A percentile compares a stretch with the other conserved stretches of the same genome.
These are phyloP conservation scores for Eugnorisma glareosa DNA, from an alignment of 2,888 invertebrate genomes.

Conservation along the genomic window DNA sequence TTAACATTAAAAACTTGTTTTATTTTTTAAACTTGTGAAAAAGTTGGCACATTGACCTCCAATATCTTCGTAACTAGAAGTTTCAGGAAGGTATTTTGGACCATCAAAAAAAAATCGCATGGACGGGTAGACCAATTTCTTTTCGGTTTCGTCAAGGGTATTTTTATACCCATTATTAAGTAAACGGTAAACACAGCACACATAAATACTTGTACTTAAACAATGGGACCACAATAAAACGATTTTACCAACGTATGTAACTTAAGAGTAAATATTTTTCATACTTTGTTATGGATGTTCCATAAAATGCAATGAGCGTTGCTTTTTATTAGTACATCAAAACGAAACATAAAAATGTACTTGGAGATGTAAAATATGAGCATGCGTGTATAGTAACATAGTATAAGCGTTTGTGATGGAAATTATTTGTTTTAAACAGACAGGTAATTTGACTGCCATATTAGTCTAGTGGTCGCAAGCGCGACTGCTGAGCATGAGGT, in stretches of 20 bases:
- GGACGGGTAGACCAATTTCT: background rate
- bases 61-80: background rate
- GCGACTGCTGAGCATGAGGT: too few relatives aligned
- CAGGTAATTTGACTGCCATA: background rate
- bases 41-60: background rate
- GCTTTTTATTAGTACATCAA: slow-evolving; percentile 34
- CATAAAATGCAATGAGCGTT: slow-evolving; percentile 45
- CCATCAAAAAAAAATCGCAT: too few relatives aligned
- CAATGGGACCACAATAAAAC: background rate
- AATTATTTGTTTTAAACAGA: background rate
- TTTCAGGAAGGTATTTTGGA: background rate
- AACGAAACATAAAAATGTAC: slow-evolving; percentile 22
- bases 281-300: slow-evolving; percentile 18
- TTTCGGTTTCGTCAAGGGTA: background rate
- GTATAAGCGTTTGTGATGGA: background rate
- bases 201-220: background rate
- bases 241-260: slow-evolving; percentile 18
- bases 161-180: background rate
- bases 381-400: background rate
- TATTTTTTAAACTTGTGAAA: too few relatives aligned
- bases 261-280: slow-evolving; percentile 6
- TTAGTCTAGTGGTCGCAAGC: too few relatives aligned
- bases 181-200: background rate
- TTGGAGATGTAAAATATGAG: background rate
- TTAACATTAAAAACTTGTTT: background rate